These are phyloP conservation scores for Cladorhizidae sp. DNA, from an alignment of 37 sponge, comb jelly and placozoan genomes.

Conservation along the genomic window DNA sequence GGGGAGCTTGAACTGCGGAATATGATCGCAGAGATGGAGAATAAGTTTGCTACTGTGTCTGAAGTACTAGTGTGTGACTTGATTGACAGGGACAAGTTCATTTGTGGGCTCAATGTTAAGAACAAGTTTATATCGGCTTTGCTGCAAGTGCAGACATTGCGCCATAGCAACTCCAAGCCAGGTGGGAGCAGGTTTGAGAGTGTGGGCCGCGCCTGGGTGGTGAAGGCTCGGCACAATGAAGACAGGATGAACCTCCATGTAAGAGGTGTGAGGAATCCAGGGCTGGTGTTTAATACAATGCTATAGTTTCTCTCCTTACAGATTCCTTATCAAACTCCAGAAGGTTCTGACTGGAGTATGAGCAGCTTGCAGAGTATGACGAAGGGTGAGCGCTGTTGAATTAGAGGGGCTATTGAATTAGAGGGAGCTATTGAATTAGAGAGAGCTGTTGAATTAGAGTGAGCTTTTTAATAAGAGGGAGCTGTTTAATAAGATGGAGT, in stretches of 20 bases:
- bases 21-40: constrained; percentile 69
- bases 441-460: too few species aligned
- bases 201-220: background rate
- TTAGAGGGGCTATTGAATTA: too few species aligned
- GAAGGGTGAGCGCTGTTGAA: too few species aligned
- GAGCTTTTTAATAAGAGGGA: too few species aligned
- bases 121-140: constrained; percentile 72
- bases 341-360: constrained; percentile 6
- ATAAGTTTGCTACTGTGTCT: constrained; percentile 54
- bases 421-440: too few species aligned
- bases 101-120: constrained; percentile 35
- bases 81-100: constrained; percentile 39
- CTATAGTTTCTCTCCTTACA: constrained; percentile 41
- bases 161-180: background rate
- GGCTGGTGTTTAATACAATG: background rate
- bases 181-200: background rate
- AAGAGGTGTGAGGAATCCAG: background rate
- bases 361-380: constrained; percentile 28
- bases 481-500: too few species aligned
- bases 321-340: constrained; percentile 45
- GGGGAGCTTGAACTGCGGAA: constrained; percentile 40
- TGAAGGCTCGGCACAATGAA: background rate
- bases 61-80: constrained; percentile 45
- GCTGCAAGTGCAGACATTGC: constrained; percentile 46
- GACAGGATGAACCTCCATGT: background rate